Conservation (phyloP, 2,113 vertebrate species). For the Uropsilus gracilis region DNA sequence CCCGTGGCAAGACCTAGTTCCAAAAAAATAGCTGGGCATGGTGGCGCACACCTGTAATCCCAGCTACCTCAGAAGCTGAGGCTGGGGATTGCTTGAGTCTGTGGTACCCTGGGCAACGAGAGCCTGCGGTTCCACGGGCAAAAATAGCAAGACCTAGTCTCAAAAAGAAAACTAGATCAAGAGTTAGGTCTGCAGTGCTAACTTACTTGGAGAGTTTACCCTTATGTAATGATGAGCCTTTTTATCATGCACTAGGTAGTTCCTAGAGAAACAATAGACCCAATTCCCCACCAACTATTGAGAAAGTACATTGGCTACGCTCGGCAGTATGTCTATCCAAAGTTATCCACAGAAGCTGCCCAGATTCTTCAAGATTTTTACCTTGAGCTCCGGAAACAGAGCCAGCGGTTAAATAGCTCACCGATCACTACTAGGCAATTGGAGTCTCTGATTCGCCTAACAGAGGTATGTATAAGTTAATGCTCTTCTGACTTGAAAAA, state of each 20-base stretch:
- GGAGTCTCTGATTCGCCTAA: slow-evolving; percentile 96
- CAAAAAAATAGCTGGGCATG: too few species aligned
- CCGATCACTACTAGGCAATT: slow-evolving; percentile 98
- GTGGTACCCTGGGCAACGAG: too few species aligned
- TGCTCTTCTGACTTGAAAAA: not conserved
- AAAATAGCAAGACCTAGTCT: too few species aligned
- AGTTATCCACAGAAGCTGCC: slow-evolving; percentile 92
- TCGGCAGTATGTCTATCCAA: slow-evolving; percentile 94
- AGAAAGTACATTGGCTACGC: slow-evolving; percentile 97
- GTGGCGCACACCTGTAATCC: too few species aligned
- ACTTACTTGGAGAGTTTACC: slow-evolving; percentile 46
- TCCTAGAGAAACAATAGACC: slow-evolving; percentile 90
- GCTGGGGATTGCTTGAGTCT: too few species aligned
- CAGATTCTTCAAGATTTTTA: slow-evolving; percentile 95
- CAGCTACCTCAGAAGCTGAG: too few species aligned
- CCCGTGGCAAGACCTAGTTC: too few species aligned
- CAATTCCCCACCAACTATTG: slow-evolving; percentile 93
- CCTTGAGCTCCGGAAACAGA: slow-evolving; percentile 94
- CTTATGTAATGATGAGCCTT: slow-evolving; percentile 3
- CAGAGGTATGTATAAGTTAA: slow-evolving; percentile 87
- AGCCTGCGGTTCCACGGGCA: too few species aligned
- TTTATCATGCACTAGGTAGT: slow-evolving; percentile 84
- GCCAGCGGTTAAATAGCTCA: slow-evolving; percentile 90
- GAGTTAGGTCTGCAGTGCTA: not conserved
- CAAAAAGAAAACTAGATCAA: not conserved